Percentiles rank a stretch among this genome's conserved stretches.
Evolutionary conservation across 2,113 vertebrate species (phyloP).

Genomic region (Zosterops japonicus): DNA sequence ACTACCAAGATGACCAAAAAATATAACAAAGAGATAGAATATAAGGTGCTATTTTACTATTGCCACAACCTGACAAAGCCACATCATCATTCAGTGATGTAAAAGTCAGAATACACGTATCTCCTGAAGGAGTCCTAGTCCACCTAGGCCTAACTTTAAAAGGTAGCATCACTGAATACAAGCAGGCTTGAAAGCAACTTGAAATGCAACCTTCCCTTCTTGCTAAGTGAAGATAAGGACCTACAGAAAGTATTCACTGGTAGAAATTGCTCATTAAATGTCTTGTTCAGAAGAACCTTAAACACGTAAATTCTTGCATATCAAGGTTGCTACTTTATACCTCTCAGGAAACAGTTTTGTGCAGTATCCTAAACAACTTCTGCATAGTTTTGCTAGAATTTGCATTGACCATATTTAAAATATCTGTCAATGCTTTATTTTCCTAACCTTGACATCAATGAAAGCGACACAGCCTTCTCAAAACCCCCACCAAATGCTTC

Average conservation of each 20-base stretch:
- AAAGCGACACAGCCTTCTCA: fast-evolving
- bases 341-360: background rate
- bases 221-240: background rate
- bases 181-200: background rate
- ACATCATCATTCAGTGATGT: background rate
- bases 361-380: background rate
- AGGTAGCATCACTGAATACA: background rate
- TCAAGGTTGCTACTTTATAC: background rate
- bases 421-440: background rate
- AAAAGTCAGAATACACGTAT: background rate
- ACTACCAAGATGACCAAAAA: background rate
- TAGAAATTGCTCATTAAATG: background rate
- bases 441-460: background rate
- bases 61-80: background rate
- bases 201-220: background rate
- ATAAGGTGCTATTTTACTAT: background rate
- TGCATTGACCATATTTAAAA: background rate
- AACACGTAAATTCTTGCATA: background rate
- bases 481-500: background rate
- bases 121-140: background rate
- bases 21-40: background rate
- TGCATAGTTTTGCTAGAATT: background rate
- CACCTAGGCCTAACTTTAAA: background rate
- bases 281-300: background rate
- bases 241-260: background rate